Percentiles rank a stretch among this genome's conserved stretches.
Conservation (phyloP, 1,140 invertebrate genomes). For the Tetramorium alpestre region DNA sequence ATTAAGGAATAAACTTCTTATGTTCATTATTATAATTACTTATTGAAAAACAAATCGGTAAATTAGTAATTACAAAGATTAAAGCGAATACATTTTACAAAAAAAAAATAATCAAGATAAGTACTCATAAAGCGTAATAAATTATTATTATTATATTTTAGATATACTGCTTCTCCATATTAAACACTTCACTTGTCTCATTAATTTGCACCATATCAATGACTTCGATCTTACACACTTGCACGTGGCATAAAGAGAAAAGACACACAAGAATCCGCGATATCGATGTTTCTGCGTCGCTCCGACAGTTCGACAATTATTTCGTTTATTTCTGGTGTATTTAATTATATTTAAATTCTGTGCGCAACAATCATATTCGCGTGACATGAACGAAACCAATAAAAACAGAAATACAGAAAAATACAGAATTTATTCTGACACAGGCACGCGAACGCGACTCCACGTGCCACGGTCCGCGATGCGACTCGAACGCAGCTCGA, state of each 20-base stretch:
- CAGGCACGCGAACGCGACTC: conserved; percentile 64
- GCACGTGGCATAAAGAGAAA: neutral
- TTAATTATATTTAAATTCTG: neutral
- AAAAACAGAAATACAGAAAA: conserved; percentile 24
- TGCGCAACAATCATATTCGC: neutral
- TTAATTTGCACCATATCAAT: neutral
- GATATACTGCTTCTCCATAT: neutral
- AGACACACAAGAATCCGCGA: neutral
- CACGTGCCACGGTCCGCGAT: conserved; percentile 72
- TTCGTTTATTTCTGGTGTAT: neutral
- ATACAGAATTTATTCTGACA: conserved; percentile 41
- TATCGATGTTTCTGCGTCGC: neutral
- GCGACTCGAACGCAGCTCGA: conserved; percentile 71
- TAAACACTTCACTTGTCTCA: conserved; percentile 6
- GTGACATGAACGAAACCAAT: neutral
- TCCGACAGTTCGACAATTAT: neutral
- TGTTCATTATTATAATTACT: neutral
- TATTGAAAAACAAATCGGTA: neutral
- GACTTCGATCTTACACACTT: neutral
- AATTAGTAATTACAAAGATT: neutral
- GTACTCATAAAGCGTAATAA: neutral
- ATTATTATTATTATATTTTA: neutral
- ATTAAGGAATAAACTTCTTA: neutral
- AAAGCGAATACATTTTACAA: neutral
- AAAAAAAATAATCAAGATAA: neutral